Conservation (phyloP, 2,888 invertebrate species). For the Protonemura montana region DNA sequence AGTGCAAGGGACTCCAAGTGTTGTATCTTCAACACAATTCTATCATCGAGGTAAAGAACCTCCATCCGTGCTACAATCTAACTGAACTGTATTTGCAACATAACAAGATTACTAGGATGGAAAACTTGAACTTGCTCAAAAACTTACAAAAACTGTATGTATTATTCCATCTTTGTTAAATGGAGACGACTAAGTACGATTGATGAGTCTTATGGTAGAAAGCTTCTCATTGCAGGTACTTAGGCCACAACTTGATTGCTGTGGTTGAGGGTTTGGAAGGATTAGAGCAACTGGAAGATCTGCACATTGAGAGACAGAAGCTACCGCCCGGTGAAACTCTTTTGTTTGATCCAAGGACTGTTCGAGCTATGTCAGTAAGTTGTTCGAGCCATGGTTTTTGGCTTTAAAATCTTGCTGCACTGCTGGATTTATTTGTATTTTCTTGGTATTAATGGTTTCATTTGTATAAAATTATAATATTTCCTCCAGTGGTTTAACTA, state of each 20-base stretch:
- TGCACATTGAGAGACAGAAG: constrained; percentile 74
- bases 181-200: neutral
- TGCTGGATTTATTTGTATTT: no score
- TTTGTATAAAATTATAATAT: no score
- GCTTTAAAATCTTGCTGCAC: no score
- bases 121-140: constrained; percentile 70
- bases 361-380: constrained; percentile 67
- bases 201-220: neutral
- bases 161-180: neutral
- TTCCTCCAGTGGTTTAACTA: no score
- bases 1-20: constrained; percentile 64
- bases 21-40: constrained; percentile 71
- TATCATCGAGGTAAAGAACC: constrained; percentile 66
- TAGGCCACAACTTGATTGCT: constrained; percentile 72
- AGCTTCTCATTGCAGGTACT: constrained; percentile 52
- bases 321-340: constrained; percentile 65
- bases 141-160: constrained; percentile 79
- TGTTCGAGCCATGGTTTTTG: no score
- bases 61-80: constrained; percentile 68
- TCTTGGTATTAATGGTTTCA: no score
- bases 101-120: constrained; percentile 78
- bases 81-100: constrained; percentile 79
- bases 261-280: constrained; percentile 74
- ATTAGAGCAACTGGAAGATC: constrained; percentile 67
- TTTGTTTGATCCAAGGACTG: constrained; percentile 72